phyloP scores from a whole-genome alignment of 2,113 vertebrate species.

The Toxotes chatareus region DNA sequence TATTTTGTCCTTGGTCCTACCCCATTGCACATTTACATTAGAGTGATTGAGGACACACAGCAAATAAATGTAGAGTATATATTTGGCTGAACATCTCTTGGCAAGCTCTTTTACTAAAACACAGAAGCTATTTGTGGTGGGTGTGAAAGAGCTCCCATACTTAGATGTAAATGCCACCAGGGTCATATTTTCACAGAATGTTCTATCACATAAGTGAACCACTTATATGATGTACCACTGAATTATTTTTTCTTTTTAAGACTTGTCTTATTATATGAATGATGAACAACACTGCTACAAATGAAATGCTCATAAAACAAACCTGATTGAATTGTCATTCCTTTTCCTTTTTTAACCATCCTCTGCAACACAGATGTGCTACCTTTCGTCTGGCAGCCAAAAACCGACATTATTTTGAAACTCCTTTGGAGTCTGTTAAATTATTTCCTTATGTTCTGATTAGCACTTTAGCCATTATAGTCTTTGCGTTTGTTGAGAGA shows the following conservation, averaged over 20 bases:
- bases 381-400: not conserved
- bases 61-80: slow-evolving; percentile 8
- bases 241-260: no score
- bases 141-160: not conserved
- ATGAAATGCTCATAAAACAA: no score
- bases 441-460: slow-evolving; percentile 2
- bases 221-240: no score
- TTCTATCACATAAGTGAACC: not conserved
- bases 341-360: not conserved
- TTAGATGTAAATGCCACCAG: slow-evolving; percentile 9
- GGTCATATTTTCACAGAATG: slow-evolving; percentile 3
- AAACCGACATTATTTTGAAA: slow-evolving; percentile 13
- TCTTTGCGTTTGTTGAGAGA: slow-evolving; percentile 20
- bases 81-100: not conserved
- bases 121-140: no score
- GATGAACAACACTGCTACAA: no score
- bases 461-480: slow-evolving; percentile 17
- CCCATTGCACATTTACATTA: slow-evolving; percentile 15
- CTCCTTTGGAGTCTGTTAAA: slow-evolving; percentile 9
- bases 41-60: not conserved
- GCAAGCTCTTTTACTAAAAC: not conserved
- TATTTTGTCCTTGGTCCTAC: slow-evolving; percentile 1
- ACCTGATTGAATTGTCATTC: slow-evolving; percentile 8
- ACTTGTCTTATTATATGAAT: no score
- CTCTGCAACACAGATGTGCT: not conserved